Evolutionary conservation across 2,113 vertebrate genomes (phyloP), one percentile per base, ranked within the genome.

Genomic region (Hyaena hyaena): DNA sequence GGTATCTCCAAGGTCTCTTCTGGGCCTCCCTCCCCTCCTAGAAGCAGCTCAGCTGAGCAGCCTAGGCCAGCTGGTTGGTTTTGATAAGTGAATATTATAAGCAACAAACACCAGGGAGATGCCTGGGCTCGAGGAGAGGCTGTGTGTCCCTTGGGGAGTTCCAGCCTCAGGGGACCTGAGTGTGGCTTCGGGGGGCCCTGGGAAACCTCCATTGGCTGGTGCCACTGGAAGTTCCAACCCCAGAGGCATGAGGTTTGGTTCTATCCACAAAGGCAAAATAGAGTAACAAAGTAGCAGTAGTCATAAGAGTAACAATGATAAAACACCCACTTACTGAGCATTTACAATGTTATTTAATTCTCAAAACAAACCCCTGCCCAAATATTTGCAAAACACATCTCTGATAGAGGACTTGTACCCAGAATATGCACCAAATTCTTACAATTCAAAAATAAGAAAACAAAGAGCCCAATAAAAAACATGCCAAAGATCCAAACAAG

Each of bases 1-100:
- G 55, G 71, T 65, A 73, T 33, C 35, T 86, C 65, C 0, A 3
- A 68, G 31, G 45, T 24, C 35, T 79, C 39, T 31, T 68, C 88
- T n/a, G 48, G 88, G 35, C 39, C 55, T 26, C 45, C 45, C n/a
- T 28, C 15, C 28, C 19, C 43, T 93, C 45, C 71, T 50, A 71
- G 8, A 10, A 50, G 39, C 35, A 45, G 43, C 88, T 68, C 1
- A 2, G 43, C 15, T 1, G 4, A 43, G 58, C 84, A 65, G 71
- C 45, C 17, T 2, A 21, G 17, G 53, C 85, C 87, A 83, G 95
- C 91, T 97, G 94, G 58, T 53, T 33, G 88, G 65, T 53, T 95
- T 33, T 91, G 95, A 98, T 98, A 97, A 97, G 55, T 23, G 43
- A 81, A 10, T 31, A 19, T 66, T 55, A 80, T 31, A 88, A 95